Conservation (phyloP, 2,113 vertebrate genomes). For the Aegithalos caudatus region DNA sequence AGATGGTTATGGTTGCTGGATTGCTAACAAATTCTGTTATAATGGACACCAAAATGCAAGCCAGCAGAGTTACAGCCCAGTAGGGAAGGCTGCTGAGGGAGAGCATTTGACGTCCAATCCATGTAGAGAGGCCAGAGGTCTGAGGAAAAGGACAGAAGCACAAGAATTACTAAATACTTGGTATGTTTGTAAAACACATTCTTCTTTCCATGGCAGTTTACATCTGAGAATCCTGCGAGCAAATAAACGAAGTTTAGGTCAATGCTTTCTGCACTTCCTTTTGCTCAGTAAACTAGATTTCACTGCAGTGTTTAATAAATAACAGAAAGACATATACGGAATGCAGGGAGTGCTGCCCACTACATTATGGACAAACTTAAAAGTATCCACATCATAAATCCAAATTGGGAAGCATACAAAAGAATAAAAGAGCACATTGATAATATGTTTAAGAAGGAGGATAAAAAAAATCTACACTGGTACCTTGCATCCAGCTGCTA, state of each 20-base stretch:
- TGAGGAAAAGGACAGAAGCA: constrained; percentile 1
- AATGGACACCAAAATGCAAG: constrained; percentile 91
- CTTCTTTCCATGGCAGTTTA: neutral
- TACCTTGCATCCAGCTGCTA: constrained; percentile 98
- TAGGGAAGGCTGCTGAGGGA: constrained; percentile 91
- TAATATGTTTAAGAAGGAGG: neutral
- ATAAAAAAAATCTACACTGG: neutral
- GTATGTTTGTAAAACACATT: neutral
- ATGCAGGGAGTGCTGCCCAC: neutral
- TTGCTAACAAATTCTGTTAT: constrained; percentile 98
- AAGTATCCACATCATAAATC: neutral
- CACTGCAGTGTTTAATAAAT: neutral
- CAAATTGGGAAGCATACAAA: neutral
- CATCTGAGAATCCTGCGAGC: neutral
- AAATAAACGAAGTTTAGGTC: neutral
- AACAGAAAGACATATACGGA: neutral
- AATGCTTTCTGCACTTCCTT: neutral
- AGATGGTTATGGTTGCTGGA: constrained; percentile 95
- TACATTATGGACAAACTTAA: neutral
- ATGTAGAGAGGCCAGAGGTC: constrained; percentile 91
- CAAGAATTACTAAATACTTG: neutral
- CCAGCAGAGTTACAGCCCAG: constrained; percentile 92
- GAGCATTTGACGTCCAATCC: constrained; percentile 95
- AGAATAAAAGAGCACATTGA: neutral
- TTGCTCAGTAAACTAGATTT: neutral